Conservation (phyloP, 2,113 vertebrate genomes). For the Tachysurus vachellii region DNA sequence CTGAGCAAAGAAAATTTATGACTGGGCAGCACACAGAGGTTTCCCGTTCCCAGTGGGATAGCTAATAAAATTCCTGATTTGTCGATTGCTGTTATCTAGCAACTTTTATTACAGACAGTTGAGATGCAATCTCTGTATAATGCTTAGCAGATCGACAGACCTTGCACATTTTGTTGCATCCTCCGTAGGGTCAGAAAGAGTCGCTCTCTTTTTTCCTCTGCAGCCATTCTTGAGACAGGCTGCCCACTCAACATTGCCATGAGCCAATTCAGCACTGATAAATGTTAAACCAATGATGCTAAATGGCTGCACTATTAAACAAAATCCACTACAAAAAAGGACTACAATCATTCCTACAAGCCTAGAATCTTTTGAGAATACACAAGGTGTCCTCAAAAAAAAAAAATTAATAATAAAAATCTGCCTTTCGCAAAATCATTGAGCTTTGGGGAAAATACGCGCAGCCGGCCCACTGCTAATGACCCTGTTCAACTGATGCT, state of each 20-base stretch:
- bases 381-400: background rate
- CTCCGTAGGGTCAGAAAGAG: background rate
- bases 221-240: background rate
- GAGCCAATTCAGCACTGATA: background rate
- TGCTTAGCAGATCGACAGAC: background rate
- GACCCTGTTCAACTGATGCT: background rate
- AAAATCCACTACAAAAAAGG: background rate
- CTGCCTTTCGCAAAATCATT: background rate
- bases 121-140: background rate
- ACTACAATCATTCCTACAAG: background rate
- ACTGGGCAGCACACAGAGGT: background rate
- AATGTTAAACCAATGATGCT: background rate
- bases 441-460: background rate
- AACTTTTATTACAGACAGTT: background rate
- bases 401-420: background rate
- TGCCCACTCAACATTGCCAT: background rate
- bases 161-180: background rate
- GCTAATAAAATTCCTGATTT: background rate
- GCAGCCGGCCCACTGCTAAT: slow-evolving; percentile 5
- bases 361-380: background rate
- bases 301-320: slow-evolving; percentile 5
- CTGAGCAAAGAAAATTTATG: background rate
- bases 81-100: background rate
- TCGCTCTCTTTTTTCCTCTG: background rate
- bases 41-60: background rate